A percentile compares a stretch with the other conserved stretches of the same genome.
These are phyloP conservation scores for Anodontia alba DNA, from an alignment of 2,888 invertebrate species.

Conservation along the genomic window DNA sequence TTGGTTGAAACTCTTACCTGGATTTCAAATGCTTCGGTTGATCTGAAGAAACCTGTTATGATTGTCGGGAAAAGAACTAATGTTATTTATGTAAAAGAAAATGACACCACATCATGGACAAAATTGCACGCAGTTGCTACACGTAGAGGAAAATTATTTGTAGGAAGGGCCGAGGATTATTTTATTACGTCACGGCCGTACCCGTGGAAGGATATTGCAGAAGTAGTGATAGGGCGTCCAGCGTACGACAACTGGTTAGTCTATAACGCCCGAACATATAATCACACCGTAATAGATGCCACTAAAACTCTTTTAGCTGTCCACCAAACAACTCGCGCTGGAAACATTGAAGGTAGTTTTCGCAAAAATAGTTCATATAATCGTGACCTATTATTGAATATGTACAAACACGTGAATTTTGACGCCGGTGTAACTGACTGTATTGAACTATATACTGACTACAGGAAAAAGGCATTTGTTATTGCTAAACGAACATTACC, in stretches of 20 bases:
- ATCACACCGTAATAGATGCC: constrained; percentile 58
- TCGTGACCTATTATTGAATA: constrained; percentile 27
- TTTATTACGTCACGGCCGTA: constrained; percentile 60
- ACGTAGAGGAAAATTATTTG: constrained; percentile 51
- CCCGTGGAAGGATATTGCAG: constrained; percentile 63
- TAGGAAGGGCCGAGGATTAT: constrained; percentile 63
- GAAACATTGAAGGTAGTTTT: constrained; percentile 55
- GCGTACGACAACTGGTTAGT: constrained; percentile 74
- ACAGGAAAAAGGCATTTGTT: neutral
- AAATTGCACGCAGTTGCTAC: constrained; percentile 35
- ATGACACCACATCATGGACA: constrained; percentile 44
- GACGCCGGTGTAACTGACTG: constrained; percentile 45
- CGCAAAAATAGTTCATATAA: constrained; percentile 44
- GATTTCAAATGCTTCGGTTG: neutral
- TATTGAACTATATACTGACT: neutral
- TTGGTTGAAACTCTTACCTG: constrained; percentile 9
- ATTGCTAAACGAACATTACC: neutral
- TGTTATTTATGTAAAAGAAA: constrained; percentile 49
- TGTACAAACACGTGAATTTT: constrained; percentile 42
- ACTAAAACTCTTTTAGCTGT: constrained; percentile 62
- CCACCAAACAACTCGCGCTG: constrained; percentile 65
- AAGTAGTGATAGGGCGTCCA: too few species aligned
- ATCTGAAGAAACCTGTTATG: constrained; percentile 12
- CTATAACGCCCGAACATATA: constrained; percentile 30
- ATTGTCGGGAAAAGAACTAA: constrained; percentile 59